Evolutionary conservation across 2,113 vertebrate species (phyloP).

Genomic region (Saimiri boliviensis): DNA sequence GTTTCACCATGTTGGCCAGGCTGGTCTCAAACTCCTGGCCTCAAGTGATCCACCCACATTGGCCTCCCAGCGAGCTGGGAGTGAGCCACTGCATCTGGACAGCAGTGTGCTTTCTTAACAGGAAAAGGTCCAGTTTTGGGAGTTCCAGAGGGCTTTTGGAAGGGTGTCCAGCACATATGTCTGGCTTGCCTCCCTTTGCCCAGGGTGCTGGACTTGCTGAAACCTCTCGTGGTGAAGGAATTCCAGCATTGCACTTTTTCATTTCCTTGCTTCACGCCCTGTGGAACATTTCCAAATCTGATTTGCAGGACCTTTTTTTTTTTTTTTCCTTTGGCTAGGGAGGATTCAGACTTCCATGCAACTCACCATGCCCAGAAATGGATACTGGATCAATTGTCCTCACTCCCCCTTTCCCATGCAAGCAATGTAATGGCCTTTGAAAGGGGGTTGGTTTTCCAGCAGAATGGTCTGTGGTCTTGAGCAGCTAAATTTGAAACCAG

Average conservation of each 20-base stretch:
- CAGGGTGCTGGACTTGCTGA: not conserved
- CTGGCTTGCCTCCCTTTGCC: not conserved
- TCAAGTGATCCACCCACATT: no score
- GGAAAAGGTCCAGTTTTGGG: not conserved
- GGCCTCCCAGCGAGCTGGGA: no score
- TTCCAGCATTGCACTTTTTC: not conserved
- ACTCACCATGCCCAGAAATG: conserved; percentile 37
- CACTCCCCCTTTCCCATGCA: not conserved
- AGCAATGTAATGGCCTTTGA: conserved; percentile 19
- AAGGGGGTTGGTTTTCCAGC: conserved; percentile 60
- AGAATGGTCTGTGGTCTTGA: conserved; percentile 25
- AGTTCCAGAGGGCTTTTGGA: not conserved
- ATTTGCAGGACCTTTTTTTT: not conserved
- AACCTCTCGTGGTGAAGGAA: not conserved
- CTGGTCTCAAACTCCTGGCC: no score
- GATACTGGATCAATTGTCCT: conserved; percentile 20
- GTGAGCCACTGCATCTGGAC: no score
- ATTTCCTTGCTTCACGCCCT: not conserved
- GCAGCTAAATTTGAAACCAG: conserved; percentile 26
- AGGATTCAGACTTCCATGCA: conserved; percentile 11
- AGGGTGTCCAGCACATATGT: not conserved
- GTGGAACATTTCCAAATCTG: not conserved
- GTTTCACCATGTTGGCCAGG: no score
- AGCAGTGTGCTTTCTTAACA: not conserved
- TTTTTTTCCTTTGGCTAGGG: not conserved